Evolutionary conservation across 2,113 vertebrate species (phyloP).

Genomic region (Ginglymostoma cirratum): DNA sequence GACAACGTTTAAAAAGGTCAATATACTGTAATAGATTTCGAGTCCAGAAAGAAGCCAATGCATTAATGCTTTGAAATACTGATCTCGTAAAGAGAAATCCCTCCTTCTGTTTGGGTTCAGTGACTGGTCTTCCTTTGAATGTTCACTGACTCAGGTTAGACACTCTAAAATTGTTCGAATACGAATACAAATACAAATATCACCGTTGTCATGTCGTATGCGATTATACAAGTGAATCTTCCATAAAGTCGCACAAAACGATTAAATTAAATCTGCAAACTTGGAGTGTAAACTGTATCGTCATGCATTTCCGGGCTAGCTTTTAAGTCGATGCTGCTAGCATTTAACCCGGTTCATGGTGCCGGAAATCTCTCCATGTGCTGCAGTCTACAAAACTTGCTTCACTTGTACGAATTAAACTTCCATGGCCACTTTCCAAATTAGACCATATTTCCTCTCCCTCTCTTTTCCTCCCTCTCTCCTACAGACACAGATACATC

Average conservation of each 20-base stretch:
- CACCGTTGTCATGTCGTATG: not conserved
- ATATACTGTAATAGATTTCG: not conserved
- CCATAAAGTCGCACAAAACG: not conserved
- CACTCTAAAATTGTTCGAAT: not conserved
- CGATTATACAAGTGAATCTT: not conserved
- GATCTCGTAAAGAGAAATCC: not conserved
- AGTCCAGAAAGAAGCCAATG: not conserved
- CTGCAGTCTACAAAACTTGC: not conserved
- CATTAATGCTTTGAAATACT: slow-evolving; percentile 20
- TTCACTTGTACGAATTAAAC: not conserved
- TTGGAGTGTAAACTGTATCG: not conserved
- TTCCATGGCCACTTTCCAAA: not conserved
- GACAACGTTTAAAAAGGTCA: not conserved
- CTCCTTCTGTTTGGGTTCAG: not conserved
- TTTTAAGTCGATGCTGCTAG: not conserved
- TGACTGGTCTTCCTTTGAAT: not conserved
- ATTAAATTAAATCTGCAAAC: not conserved
- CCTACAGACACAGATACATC: not conserved
- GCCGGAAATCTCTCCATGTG: not conserved
- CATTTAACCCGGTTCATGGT: not conserved
- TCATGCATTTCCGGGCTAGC: slow-evolving; percentile 15
- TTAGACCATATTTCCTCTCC: not conserved
- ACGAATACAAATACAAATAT: not conserved
- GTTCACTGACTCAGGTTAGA: not conserved
- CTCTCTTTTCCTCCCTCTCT: not conserved